Evolutionary conservation across 2,113 vertebrate species (phyloP).

Genomic region (Sturnus vulgaris): DNA sequence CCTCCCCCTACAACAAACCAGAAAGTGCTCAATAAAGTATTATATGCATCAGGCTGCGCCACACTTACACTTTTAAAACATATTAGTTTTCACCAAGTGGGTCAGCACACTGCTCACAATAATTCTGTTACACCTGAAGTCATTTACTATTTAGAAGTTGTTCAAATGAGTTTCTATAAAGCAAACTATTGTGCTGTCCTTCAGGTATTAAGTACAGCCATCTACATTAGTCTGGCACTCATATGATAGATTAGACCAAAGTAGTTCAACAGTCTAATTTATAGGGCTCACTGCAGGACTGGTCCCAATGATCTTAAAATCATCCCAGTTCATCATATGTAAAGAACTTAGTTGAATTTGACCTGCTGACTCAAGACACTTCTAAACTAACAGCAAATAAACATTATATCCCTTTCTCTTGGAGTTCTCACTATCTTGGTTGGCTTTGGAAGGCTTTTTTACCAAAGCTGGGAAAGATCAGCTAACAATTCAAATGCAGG

Average conservation of each 20-base stretch:
- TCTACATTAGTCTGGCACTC: neutral
- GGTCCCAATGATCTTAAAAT: neutral
- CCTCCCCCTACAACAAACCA: neutral
- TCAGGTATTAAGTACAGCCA: neutral
- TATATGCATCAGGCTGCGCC: neutral
- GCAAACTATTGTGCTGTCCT: neutral
- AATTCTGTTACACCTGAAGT: neutral
- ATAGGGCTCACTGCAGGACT: neutral
- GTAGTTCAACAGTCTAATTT: neutral
- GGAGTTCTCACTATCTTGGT: fast-evolving
- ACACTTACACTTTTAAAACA: neutral
- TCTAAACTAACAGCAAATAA: neutral
- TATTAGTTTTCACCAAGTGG: neutral
- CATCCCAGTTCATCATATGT: neutral
- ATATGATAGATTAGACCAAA: neutral
- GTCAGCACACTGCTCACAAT: neutral
- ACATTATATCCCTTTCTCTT: neutral
- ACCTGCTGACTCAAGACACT: neutral
- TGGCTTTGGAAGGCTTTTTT: neutral
- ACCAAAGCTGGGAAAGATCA: neutral
- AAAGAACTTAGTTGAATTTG: neutral
- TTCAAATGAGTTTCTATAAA: neutral
- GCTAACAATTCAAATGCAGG: neutral
- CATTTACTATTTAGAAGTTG: neutral
- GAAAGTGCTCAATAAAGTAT: neutral